Base-by-base conservation (phyloP, 2,797 vertebrate genomes). In the Ptychobarbus kaznakovi region DNA sequence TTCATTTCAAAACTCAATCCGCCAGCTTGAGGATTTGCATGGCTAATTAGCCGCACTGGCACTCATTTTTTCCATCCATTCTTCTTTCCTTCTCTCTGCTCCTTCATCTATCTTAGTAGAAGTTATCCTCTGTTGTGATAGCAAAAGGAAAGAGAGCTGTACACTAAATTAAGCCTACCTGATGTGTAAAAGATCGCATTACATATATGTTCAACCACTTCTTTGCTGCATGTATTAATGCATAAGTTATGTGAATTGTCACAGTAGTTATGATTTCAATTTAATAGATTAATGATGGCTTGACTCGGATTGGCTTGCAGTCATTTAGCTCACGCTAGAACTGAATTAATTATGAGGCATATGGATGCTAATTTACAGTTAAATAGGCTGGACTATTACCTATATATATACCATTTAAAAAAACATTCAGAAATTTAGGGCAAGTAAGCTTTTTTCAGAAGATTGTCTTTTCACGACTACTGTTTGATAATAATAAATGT, bases 21-120 rank as follows among this genome's bases (percentile, higher is more conserved):
- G 61, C 88, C 88, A 90, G 90, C 90, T 86, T 61, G 56, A 86
- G 93, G 95, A 96, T 95, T 95, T 95, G 93, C 94, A 95, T 95
- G 89, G 90, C 90, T 95, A 95, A 95, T 96, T 94, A 94, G 93
- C 90, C 58, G 89, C 89, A 86, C 91, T 90, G 87, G 86, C 82
- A 82, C 83, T 89, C 80, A 49, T 78, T 83, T 86, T 12, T 28
- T 56, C 61, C 44, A 9, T 66, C 58, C 75, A 46, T 63, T 51
- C 51, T 12, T 63, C 35, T 2, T 75, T 77, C 38, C 61, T 73
- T 68, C 38, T 82, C 42, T 70, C 15, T 18, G 58, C 75, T 84
- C 56, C 51, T 73, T 84, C 61, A 73, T 79, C 65, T 81, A 15
- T 78, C 49, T 65, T 69, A 49, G 18, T 46, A 42, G n/a, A 51